Percentiles rank a stretch among this genome's conserved stretches.
Evolutionary conservation across 2,888 invertebrate species (phyloP).

Genomic region (Willowsia nigromaculata): DNA sequence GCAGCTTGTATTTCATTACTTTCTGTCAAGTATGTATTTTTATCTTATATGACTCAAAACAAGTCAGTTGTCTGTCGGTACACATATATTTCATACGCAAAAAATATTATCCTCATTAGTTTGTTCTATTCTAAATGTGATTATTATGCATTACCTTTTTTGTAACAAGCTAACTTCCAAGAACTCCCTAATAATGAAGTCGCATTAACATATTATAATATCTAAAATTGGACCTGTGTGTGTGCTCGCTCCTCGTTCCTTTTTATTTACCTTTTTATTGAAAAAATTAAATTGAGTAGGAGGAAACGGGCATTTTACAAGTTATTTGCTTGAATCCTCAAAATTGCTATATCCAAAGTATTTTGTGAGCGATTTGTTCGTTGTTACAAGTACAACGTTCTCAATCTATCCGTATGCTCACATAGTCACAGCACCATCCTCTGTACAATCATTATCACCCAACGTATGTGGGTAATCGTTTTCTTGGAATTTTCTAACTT

Average conservation of each 20-base stretch:
- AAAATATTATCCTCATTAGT: slow-evolving; percentile 38
- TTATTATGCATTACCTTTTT: slow-evolving; percentile 52
- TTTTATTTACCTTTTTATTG: background rate
- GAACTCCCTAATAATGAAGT: slow-evolving; percentile 33
- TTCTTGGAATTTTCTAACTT: no score
- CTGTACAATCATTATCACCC: no score
- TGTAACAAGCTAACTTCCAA: slow-evolving; percentile 27
- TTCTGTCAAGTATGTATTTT: no score
- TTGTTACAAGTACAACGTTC: background rate
- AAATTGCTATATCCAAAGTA: no score
- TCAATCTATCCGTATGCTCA: background rate
- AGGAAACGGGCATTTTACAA: slow-evolving; percentile 3
- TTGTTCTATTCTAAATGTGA: slow-evolving; percentile 21
- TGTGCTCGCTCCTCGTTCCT: background rate
- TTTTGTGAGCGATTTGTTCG: no score
- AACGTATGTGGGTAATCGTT: no score
- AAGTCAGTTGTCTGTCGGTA: no score
- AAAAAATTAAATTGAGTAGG: background rate
- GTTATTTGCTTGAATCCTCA: background rate
- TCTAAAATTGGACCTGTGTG: background rate
- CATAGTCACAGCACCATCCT: no score
- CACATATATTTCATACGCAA: no score
- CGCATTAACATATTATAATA: background rate
- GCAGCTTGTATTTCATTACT: no score
- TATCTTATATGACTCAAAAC: no score